phyloP scores from a whole-genome alignment of 1,140 invertebrate genomes.

The Pogonus chalceus region DNA sequence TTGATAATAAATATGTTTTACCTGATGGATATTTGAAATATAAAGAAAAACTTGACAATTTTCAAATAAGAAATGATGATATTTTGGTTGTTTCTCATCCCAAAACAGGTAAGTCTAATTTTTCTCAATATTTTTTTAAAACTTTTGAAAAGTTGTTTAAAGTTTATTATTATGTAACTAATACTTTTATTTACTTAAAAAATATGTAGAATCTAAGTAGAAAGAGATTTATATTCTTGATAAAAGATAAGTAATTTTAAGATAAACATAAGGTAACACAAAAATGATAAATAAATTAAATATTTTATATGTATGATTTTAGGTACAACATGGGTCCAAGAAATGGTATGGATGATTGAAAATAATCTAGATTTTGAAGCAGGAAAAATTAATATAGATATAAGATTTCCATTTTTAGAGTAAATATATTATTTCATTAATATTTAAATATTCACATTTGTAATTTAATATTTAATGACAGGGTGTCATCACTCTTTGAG shows the following conservation, averaged over 20 bases:
- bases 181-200: no score
- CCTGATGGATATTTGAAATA: no score
- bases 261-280: neutral
- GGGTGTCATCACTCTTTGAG: no score
- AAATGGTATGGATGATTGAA: slow-evolving; percentile 52
- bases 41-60: slow-evolving; percentile 31
- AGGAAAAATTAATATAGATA: slow-evolving; percentile 29
- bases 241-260: neutral
- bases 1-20: no score
- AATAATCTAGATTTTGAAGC: slow-evolving; percentile 46
- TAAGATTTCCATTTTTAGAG: slow-evolving; percentile 33
- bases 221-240: neutral
- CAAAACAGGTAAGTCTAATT: slow-evolving; percentile 13
- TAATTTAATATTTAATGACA: no score
- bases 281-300: no score
- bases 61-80: slow-evolving; percentile 41
- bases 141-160: no score
- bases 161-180: no score
- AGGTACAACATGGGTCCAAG: slow-evolving; percentile 64
- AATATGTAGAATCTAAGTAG: no score
- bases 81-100: slow-evolving; percentile 43
- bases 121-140: neutral
- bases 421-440: slow-evolving; percentile 21
- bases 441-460: no score
- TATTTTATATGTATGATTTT: no score